These are phyloP conservation scores for Cebus imitator DNA, from an alignment of 2,113 vertebrate species.

Conservation along the genomic window DNA sequence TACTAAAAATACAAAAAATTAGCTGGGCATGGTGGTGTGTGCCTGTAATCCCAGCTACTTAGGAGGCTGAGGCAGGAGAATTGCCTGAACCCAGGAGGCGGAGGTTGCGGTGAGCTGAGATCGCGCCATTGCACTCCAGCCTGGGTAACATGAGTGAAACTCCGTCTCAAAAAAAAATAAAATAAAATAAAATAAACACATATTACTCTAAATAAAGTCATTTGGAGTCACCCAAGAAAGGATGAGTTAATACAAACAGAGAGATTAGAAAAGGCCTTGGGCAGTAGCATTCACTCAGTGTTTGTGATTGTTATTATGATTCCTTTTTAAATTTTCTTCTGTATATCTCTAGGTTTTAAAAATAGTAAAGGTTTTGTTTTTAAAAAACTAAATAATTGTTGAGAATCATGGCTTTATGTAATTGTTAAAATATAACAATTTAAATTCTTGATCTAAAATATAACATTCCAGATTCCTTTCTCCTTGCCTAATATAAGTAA, in stretches of 20 bases:
- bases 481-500: constrained; percentile 12
- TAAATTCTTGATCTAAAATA: constrained; percentile 37
- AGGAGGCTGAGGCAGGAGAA: too few relatives aligned
- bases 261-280: not conserved
- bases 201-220: constrained; percentile 25
- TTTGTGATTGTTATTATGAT: not conserved
- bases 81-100: too few relatives aligned
- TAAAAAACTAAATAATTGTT: constrained; percentile 1
- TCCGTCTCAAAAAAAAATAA: too few relatives aligned
- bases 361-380: not conserved
- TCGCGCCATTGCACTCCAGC: too few relatives aligned
- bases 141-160: too few relatives aligned
- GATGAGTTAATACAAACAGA: not conserved
- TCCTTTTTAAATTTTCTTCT: not conserved
- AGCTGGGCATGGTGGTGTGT: too few relatives aligned
- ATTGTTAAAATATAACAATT: constrained; percentile 29
- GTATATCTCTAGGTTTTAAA: constrained; percentile 16
- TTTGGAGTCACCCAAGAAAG: not conserved
- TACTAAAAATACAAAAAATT: too few relatives aligned
- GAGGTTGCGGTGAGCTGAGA: too few relatives aligned
- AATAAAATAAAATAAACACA: too few relatives aligned
- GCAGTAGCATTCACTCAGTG: not conserved
- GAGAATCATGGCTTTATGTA: constrained; percentile 18
- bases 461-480: not conserved
- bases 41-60: too few relatives aligned